Percentiles rank a stretch among this genome's conserved stretches.
These are phyloP conservation scores for Pedetes capensis DNA, from an alignment of 2,113 vertebrate species.

Conservation along the genomic window DNA sequence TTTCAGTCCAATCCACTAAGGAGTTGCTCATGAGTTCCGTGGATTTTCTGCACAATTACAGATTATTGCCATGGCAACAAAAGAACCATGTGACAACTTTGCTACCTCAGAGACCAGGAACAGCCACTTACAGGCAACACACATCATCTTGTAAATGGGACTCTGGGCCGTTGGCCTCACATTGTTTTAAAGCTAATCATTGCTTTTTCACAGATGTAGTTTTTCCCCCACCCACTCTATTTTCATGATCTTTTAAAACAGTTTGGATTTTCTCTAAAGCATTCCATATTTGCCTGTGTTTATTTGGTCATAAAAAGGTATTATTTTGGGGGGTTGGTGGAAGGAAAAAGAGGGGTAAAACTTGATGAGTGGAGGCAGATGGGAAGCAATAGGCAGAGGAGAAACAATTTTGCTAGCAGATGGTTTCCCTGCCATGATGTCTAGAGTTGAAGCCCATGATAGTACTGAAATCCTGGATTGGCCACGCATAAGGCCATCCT, in stretches of 20 bases:
- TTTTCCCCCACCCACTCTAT: constrained; percentile 49
- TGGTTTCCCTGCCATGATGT: constrained; percentile 13
- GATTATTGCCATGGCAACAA: constrained; percentile 89
- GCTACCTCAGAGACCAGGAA: constrained; percentile 88
- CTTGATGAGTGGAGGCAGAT: constrained; percentile 59
- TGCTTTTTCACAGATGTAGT: constrained; percentile 71
- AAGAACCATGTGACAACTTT: constrained; percentile 83
- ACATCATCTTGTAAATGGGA: constrained; percentile 78
- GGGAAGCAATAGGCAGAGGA: constrained; percentile 1
- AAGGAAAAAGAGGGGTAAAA: constrained; percentile 57
- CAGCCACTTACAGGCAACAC: constrained; percentile 83
- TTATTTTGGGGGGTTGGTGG: constrained; percentile 37
- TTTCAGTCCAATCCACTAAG: constrained; percentile 84
- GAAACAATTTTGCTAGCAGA: constrained; percentile 36
- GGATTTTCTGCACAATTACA: constrained; percentile 90
- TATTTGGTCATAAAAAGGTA: constrained; percentile 73
- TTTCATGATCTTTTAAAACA: constrained; percentile 76
- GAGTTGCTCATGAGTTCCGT: constrained; percentile 84
- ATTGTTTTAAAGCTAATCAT: constrained; percentile 78
- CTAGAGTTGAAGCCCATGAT: background rate
- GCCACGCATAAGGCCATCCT: background rate
- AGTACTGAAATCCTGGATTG: background rate
- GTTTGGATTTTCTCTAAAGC: constrained; percentile 69
- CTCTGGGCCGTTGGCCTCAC: constrained; percentile 61
- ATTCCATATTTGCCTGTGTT: constrained; percentile 74